phyloP scores from a whole-genome alignment of 2,113 vertebrate genomes.

The Glareola pratincola region DNA sequence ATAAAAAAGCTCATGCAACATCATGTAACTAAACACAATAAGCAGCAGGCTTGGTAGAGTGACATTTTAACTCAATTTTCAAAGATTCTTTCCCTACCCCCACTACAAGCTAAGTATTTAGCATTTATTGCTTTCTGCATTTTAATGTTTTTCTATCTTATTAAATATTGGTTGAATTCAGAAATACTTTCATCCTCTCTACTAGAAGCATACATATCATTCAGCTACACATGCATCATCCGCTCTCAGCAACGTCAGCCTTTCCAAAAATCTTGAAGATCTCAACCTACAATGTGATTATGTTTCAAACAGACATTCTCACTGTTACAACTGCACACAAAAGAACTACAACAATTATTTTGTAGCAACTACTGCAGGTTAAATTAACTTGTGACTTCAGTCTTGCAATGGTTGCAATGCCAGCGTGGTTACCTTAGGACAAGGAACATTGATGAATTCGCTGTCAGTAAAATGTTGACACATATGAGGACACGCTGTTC shows the following conservation, averaged over 20 bases:
- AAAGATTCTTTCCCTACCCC: neutral
- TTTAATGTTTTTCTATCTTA: neutral
- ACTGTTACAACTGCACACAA: neutral
- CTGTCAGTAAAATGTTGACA: neutral
- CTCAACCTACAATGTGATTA: rapidly evolving
- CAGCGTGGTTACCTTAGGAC: neutral
- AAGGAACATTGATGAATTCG: neutral
- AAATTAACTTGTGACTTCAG: neutral
- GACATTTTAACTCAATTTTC: neutral
- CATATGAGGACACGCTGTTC: rapidly evolving
- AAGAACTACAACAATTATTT: neutral
- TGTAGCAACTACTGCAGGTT: neutral
- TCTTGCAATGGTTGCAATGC: neutral
- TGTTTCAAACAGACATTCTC: neutral
- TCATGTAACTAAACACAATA: rapidly evolving
- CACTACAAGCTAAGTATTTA: neutral
- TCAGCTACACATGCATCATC: neutral
- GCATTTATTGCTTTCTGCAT: neutral
- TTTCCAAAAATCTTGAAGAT: neutral
- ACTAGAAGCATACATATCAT: neutral
- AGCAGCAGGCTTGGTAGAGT: neutral
- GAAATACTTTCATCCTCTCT: neutral
- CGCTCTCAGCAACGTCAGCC: neutral
- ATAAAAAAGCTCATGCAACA: neutral
- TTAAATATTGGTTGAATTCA: neutral